A percentile compares a stretch with the other conserved stretches of the same genome.
Conservation (phyloP, 2,113 vertebrate genomes). For the Condylura cristata region DNA sequence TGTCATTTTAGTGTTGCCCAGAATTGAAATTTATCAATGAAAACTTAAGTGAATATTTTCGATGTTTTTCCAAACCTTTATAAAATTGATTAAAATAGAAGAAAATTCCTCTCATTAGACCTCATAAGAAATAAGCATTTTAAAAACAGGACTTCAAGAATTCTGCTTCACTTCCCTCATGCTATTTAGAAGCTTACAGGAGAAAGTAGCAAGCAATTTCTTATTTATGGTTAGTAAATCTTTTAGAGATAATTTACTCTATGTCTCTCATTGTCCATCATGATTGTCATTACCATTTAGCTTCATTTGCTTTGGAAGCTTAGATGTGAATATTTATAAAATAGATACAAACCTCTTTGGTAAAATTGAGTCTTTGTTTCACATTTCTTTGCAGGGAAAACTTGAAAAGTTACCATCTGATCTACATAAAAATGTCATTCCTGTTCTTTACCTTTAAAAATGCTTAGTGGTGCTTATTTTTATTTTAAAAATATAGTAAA, state of each 20-base stretch:
- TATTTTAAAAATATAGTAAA: not conserved
- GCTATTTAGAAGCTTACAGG: not conserved
- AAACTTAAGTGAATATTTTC: not conserved
- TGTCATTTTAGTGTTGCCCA: constrained; percentile 22
- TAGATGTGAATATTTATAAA: not conserved
- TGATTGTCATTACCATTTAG: not conserved
- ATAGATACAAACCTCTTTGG: not conserved
- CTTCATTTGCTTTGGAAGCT: not conserved
- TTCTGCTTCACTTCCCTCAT: not conserved
- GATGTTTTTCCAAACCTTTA: not conserved
- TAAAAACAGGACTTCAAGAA: not conserved
- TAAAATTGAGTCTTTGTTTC: not conserved
- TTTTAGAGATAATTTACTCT: not conserved
- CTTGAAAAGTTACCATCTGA: not conserved
- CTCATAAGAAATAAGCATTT: not conserved
- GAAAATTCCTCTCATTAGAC: not conserved
- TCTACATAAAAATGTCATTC: not conserved
- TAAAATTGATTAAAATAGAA: not conserved
- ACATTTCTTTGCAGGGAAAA: not conserved
- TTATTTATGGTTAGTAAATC: not conserved
- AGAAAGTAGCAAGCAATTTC: not conserved
- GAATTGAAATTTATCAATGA: not conserved
- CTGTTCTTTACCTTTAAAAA: not conserved
- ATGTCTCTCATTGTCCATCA: not conserved
- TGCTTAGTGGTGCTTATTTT: not conserved